Percentiles rank a stretch among this genome's conserved stretches.
Evolutionary conservation across 2,113 vertebrate genomes (phyloP).

Genomic region (Petrocephalus zakoni): DNA sequence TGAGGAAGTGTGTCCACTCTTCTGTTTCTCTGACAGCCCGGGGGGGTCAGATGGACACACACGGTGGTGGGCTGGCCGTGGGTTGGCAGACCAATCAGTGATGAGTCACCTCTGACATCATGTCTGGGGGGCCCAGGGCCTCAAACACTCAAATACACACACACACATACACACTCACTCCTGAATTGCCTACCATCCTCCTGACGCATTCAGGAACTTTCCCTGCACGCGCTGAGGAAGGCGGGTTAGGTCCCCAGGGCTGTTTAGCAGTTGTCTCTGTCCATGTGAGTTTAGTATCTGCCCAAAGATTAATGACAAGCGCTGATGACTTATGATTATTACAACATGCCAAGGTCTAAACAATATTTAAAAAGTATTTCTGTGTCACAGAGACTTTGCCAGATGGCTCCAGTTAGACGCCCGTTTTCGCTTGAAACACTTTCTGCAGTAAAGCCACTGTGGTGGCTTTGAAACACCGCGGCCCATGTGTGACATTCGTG

Average conservation of each 20-base stretch:
- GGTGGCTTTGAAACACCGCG: neutral
- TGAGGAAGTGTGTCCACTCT: slow-evolving; percentile 15
- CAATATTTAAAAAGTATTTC: neutral
- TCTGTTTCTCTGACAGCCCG: slow-evolving; percentile 1
- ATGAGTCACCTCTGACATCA: slow-evolving; percentile 44
- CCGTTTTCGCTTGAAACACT: neutral
- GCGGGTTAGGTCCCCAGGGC: neutral
- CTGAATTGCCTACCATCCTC: no score
- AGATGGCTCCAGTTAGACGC: neutral
- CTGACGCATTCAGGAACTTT: neutral
- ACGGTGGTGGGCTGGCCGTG: neutral
- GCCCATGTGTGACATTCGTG: neutral
- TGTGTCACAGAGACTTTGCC: neutral
- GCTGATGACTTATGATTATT: neutral
- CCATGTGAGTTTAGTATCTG: neutral
- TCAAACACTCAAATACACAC: neutral
- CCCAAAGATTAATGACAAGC: neutral
- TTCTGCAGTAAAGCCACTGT: neutral
- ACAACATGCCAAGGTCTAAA: neutral
- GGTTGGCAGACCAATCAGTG: slow-evolving; percentile 15
- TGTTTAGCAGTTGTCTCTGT: neutral
- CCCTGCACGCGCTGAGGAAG: neutral
- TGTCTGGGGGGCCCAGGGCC: neutral
- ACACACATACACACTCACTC: neutral
- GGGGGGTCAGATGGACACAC: slow-evolving; percentile 22